Evolutionary conservation across 2,797 vertebrate species (phyloP), one percentile per base, ranked within the genome.

Genomic region (Danio kyathit): DNA sequence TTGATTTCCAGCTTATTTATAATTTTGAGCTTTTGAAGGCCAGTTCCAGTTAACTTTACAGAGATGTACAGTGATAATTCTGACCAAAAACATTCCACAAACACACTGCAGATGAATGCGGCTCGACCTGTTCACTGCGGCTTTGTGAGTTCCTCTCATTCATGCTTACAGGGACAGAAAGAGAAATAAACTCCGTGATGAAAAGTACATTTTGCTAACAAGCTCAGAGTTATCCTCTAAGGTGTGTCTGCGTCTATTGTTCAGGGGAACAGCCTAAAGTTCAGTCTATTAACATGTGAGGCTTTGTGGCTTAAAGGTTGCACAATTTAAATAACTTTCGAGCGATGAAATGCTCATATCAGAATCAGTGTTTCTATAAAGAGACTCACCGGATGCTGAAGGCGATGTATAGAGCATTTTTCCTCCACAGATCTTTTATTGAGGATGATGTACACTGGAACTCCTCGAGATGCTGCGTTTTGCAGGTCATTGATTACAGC

Each of bases 401-500:
- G 90, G 80, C 84, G 88, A 84, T 93, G 92, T 80, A 93, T 87
- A 0, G 85, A 92, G 88, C 92, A 89, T 84, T 90, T 92, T 74
- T 95, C 92, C 63, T 96, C 94, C 76, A 92, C 83, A 17, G 93
- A 90, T 74, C 94, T 93, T 70, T 77, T 85, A 87, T 95, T 95
- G 70, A 98, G 91, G 74, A 97, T 93, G 77, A 98, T 89, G 86
- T 98, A 98, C 40, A 97, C 94, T 0, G 95, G 89, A 14, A 97
- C 90, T 4, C 93, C 92, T 0, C 89, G 91, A 0, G 91, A 92
- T 0, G 96, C 95, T 0, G 93, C 91, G 0, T 43, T 86, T 44
- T 94, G 91, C 66, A 98, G 88, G 88, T 97, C 97, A 1, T 56
- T 82, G 48, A 97, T 95, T 78, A 97, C 91, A 1, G 92, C 88